Conservation (phyloP, 2,113 vertebrate species). For the Eolophus roseicapilla region DNA sequence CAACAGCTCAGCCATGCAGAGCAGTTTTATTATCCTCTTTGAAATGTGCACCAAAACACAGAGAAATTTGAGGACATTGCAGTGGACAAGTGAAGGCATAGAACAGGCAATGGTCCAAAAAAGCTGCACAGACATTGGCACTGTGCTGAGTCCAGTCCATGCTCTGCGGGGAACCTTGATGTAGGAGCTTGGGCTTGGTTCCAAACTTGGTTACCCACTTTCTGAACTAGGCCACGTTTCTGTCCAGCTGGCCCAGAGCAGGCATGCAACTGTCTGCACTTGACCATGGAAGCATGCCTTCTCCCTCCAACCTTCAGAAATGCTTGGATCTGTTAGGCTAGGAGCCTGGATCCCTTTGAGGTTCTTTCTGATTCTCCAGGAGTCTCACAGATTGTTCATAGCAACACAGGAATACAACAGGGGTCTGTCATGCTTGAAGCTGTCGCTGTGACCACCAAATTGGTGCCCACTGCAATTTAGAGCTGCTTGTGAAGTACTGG, state of each 20-base stretch:
- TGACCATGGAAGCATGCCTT: background rate
- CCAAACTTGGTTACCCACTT: background rate
- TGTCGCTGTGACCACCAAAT: background rate
- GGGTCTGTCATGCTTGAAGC: background rate
- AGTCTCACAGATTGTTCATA: background rate
- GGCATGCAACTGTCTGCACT: background rate
- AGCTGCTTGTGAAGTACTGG: background rate
- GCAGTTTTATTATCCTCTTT: background rate
- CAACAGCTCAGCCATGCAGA: background rate
- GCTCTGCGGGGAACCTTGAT: background rate
- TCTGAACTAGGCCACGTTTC: background rate
- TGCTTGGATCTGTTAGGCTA: background rate
- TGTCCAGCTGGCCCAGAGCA: background rate
- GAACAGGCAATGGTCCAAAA: background rate
- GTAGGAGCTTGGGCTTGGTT: background rate
- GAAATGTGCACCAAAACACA: background rate
- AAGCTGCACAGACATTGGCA: background rate
- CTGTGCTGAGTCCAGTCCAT: background rate
- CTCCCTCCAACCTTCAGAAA: background rate
- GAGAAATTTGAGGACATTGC: background rate
- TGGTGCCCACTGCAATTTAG: background rate
- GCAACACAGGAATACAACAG: background rate
- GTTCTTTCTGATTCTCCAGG: background rate
- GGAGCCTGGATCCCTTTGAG: background rate
- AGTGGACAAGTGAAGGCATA: background rate